phyloP scores from a whole-genome alignment of 2,888 invertebrate species.

The Nymphalis c-album region DNA sequence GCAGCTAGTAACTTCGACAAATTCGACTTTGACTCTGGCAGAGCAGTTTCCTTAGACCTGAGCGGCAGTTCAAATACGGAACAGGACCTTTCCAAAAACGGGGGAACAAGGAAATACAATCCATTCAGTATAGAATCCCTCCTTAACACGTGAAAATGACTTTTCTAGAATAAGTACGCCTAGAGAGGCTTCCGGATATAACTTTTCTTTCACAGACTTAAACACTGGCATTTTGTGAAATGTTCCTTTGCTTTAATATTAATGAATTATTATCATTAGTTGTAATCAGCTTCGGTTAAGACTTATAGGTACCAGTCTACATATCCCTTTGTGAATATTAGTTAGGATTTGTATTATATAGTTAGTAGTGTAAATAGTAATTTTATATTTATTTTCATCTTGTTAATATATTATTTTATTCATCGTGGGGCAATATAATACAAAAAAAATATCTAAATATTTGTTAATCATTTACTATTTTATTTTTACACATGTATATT shows the following conservation, averaged over 20 bases:
- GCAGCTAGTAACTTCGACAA: slow-evolving; percentile 70
- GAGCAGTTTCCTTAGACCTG: slow-evolving; percentile 77
- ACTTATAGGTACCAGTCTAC: slow-evolving; percentile 73
- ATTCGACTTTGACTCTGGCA: slow-evolving; percentile 76
- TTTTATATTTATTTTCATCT: slow-evolving; percentile 47
- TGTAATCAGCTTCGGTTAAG: slow-evolving; percentile 66
- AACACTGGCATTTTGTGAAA: slow-evolving; percentile 54
- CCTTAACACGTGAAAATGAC: slow-evolving; percentile 84
- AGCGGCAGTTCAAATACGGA: slow-evolving; percentile 70
- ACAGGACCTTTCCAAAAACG: slow-evolving; percentile 78
- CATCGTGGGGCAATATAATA: slow-evolving; percentile 73
- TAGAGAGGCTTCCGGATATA: slow-evolving; percentile 62
- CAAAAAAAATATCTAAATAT: slow-evolving; percentile 52
- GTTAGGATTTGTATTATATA: slow-evolving; percentile 76
- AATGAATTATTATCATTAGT: slow-evolving; percentile 60
- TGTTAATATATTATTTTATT: slow-evolving; percentile 42
- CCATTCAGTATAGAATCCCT: slow-evolving; percentile 95
- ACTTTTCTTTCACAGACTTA: slow-evolving; percentile 36
- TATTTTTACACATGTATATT: slow-evolving; percentile 47
- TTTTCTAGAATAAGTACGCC: slow-evolving; percentile 49
- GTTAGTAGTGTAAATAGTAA: slow-evolving; percentile 70
- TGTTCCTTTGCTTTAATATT: slow-evolving; percentile 64
- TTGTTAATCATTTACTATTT: slow-evolving; percentile 66
- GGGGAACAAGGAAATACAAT: slow-evolving; percentile 85
- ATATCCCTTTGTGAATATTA: slow-evolving; percentile 79